Percentiles rank a stretch among this genome's conserved stretches.
phyloP scores from a whole-genome alignment of 1,140 invertebrate genomes.

The Myzus persicae region DNA sequence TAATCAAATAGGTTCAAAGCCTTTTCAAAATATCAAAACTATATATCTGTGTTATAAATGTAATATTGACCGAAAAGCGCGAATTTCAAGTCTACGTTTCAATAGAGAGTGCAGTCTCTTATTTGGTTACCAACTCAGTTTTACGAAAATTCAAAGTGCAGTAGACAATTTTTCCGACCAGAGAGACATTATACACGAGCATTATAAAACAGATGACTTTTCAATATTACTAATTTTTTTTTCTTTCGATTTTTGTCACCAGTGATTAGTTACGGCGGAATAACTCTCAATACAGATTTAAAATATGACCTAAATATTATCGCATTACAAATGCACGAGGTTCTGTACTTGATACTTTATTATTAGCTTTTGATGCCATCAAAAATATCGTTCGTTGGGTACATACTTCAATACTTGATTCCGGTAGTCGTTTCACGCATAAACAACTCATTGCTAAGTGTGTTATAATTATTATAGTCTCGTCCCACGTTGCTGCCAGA shows the following conservation, averaged over 20 bases:
- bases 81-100: background rate
- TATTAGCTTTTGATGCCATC: background rate
- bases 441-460: background rate
- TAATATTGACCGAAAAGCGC: background rate
- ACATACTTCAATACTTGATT: background rate
- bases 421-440: background rate
- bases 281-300: too few relatives aligned
- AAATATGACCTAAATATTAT: background rate
- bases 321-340: background rate
- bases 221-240: background rate
- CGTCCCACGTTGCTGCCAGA: background rate
- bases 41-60: background rate
- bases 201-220: background rate
- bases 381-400: background rate
- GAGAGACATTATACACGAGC: background rate
- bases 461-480: background rate
- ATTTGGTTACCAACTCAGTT: background rate
- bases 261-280: background rate
- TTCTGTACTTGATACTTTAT: background rate
- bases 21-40: background rate
- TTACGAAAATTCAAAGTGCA: background rate
- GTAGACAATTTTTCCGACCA: background rate
- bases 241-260: background rate
- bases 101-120: background rate
- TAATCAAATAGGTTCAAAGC: conserved; percentile 4